Percentiles rank a stretch among this genome's conserved stretches.
phyloP scores from a whole-genome alignment of 23 tunicate species.

The Trididemnum clinides region DNA sequence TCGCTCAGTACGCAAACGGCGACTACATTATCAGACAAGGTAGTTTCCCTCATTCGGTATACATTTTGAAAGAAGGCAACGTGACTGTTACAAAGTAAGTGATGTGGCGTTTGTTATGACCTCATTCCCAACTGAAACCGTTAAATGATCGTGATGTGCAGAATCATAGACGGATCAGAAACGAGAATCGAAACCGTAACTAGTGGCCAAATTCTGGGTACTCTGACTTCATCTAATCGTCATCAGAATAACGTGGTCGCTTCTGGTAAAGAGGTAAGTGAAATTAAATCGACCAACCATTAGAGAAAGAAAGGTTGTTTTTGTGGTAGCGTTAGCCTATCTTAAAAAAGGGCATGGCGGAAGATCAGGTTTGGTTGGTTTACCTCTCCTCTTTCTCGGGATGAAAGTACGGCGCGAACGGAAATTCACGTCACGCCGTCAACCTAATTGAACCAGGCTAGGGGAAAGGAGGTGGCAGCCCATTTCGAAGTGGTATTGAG shows the following conservation, averaged over 20 bases:
- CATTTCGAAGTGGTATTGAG: no score
- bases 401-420: no score
- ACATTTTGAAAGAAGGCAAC: constrained; percentile 47
- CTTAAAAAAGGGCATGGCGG: no score
- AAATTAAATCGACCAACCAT: no score
- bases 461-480: no score
- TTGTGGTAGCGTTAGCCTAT: no score
- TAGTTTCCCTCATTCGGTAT: background rate
- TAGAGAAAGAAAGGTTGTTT: no score
- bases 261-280: constrained; percentile 34
- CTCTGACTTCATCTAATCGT: background rate
- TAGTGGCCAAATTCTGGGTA: constrained; percentile 36
- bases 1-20: constrained; percentile 47
- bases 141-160: background rate
- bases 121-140: background rate
- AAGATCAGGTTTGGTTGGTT: no score
- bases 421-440: no score
- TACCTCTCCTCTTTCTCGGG: no score
- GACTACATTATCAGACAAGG: constrained; percentile 63
- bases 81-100: constrained; percentile 54
- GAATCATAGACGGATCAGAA: constrained; percentile 53
- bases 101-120: background rate
- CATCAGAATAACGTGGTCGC: constrained; percentile 45
- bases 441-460: no score
- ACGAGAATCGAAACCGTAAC: constrained; percentile 18